Evolutionary conservation across 2,797 vertebrate genomes (phyloP).

Genomic region (Alectoris magna): DNA sequence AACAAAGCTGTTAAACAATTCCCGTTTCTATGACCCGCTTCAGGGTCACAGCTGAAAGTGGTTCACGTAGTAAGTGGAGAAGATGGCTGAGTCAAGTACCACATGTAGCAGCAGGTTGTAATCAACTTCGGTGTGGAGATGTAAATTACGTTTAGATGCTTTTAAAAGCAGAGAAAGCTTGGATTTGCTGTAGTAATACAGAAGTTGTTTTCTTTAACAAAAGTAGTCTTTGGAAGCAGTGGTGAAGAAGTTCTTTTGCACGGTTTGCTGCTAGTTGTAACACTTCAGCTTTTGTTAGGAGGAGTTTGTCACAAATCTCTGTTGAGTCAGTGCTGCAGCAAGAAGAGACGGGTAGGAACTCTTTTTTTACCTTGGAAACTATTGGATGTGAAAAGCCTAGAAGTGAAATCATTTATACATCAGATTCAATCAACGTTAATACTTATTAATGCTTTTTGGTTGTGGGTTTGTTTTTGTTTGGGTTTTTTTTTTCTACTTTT

Average conservation of each 20-base stretch:
- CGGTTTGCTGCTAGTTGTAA: not conserved
- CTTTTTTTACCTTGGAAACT: not conserved
- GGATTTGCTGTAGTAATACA: not conserved
- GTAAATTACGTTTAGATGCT: not conserved
- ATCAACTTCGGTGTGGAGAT: not conserved
- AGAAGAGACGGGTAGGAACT: not conserved
- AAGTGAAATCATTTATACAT: not conserved
- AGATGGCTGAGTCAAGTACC: not conserved
- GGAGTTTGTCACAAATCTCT: not conserved
- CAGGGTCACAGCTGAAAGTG: not conserved
- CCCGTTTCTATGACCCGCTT: not conserved
- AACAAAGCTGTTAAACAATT: constrained; percentile 8
- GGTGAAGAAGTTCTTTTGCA: not conserved
- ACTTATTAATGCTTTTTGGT: not conserved
- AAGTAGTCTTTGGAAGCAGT: not conserved
- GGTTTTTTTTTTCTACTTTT: not conserved
- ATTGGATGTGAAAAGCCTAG: not conserved
- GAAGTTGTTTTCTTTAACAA: not conserved
- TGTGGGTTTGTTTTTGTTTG: no score
- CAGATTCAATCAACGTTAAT: not conserved
- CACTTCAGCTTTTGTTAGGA: not conserved
- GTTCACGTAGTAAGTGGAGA: not conserved
- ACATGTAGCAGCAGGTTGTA: not conserved
- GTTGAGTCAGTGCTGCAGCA: not conserved
- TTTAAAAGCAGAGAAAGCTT: not conserved